phyloP scores from a whole-genome alignment of 2,113 vertebrate species.

The Phocoena phocoena region DNA sequence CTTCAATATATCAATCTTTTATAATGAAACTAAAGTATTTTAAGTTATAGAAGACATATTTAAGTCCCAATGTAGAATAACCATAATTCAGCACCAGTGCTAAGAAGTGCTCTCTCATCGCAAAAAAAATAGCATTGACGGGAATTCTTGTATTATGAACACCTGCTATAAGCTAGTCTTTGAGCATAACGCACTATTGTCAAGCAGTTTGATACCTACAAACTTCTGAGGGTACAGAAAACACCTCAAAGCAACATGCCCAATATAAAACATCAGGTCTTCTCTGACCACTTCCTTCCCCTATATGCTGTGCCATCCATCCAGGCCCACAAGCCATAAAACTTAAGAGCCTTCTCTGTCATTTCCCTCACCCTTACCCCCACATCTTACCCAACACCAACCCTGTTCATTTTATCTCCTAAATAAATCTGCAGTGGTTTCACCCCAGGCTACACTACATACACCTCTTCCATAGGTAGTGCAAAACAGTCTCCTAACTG shows the following conservation, averaged over 20 bases:
- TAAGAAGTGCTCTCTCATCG: not conserved
- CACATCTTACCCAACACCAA: not conserved
- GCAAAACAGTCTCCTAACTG: not conserved
- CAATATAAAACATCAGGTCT: not conserved
- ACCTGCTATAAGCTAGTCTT: not conserved
- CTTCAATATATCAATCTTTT: not conserved
- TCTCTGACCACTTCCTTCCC: not conserved
- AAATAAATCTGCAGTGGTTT: not conserved
- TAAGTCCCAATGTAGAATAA: not conserved
- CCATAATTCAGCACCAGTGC: not conserved
- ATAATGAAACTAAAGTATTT: constrained; percentile 35
- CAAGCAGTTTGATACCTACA: not conserved
- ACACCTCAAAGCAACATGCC: not conserved
- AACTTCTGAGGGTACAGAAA: not conserved
- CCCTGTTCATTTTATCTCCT: not conserved
- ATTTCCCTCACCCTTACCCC: not conserved
- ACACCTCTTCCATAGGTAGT: not conserved
- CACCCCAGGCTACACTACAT: not conserved
- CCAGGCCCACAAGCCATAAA: not conserved
- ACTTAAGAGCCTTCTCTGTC: not conserved
- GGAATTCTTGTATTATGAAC: not conserved
- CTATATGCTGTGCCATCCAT: not conserved
- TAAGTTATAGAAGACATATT: constrained; percentile 40
- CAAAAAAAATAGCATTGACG: not conserved
- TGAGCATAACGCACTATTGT: not conserved